Conservation (phyloP, 92 coral and sea anemone genomes). For the Montipora capitata region DNA sequence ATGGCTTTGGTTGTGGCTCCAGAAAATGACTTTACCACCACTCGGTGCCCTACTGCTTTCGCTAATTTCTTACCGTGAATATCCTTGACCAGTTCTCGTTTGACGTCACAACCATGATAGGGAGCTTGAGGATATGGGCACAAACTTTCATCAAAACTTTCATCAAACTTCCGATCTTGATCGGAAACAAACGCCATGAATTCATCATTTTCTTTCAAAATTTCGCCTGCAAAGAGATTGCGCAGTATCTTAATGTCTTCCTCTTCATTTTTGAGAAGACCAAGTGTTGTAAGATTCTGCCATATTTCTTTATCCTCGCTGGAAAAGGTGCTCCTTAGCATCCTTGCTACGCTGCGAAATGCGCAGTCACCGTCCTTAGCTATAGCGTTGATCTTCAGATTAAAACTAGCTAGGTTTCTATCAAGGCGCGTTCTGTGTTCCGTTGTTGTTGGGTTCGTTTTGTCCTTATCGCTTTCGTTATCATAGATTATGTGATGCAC, state of each 20-base stretch:
- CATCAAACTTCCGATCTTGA: constrained; percentile 17
- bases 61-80: neutral
- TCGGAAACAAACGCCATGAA: constrained; percentile 10
- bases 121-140: constrained; percentile 5
- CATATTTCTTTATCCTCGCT: neutral
- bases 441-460: neutral
- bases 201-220: constrained; percentile 12
- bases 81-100: too few species aligned
- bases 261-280: constrained; percentile 16
- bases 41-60: neutral
- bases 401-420: constrained; percentile 34
- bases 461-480: neutral
- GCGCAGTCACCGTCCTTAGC: constrained; percentile 47
- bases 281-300: constrained; percentile 3
- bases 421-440: constrained; percentile 1
- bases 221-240: constrained; percentile 34
- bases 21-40: too few species aligned
- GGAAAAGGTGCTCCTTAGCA: constrained; percentile 13
- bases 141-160: constrained; percentile 49
- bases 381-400: neutral
- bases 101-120: constrained; percentile 19
- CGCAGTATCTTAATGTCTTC: constrained; percentile 33
- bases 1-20: too few species aligned
- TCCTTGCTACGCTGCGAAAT: constrained; percentile 25
- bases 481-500: neutral